Percentiles rank a stretch among this genome's conserved stretches.
phyloP scores from a whole-genome alignment of 2,113 vertebrate genomes.

The Neotragus moschatus region DNA sequence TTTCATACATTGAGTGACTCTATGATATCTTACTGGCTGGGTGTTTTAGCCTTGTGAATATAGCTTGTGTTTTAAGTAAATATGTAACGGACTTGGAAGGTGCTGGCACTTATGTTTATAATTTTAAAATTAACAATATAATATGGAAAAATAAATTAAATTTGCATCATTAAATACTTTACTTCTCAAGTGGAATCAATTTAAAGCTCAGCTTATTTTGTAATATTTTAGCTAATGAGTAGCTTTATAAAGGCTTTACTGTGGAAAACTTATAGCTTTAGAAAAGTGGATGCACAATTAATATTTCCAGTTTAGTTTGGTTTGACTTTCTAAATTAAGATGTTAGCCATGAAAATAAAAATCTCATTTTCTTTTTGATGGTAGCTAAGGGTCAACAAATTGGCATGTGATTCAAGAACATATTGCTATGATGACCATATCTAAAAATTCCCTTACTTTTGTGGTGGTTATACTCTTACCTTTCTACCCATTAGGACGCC shows the following conservation, averaged over 20 bases:
- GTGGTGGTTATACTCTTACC: no score
- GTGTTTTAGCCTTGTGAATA: not conserved
- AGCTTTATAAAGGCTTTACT: not conserved
- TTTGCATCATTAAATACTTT: slow-evolving; percentile 40
- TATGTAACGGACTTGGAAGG: slow-evolving; percentile 4
- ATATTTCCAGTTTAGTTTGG: no score
- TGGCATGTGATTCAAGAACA: no score
- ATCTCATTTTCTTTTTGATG: no score
- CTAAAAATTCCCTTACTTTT: no score
- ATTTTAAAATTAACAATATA: slow-evolving; percentile 59
- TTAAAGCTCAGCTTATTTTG: slow-evolving; percentile 50
- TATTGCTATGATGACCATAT: no score
- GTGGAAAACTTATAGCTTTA: slow-evolving; percentile 27
- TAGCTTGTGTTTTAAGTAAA: slow-evolving; percentile 14
- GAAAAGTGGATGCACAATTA: slow-evolving; percentile 8
- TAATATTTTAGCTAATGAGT: slow-evolving; percentile 17
- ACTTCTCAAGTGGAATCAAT: slow-evolving; percentile 45
- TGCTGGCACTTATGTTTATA: slow-evolving; percentile 12
- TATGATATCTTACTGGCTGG: not conserved
- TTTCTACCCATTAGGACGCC: no score
- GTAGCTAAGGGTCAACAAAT: no score
- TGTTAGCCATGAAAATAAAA: no score
- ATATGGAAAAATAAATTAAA: slow-evolving; percentile 53
- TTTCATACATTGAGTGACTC: not conserved
- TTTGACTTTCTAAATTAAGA: no score